Evolutionary conservation across 2,797 vertebrate genomes (phyloP).

Genomic region (Antennarius maculatus): DNA sequence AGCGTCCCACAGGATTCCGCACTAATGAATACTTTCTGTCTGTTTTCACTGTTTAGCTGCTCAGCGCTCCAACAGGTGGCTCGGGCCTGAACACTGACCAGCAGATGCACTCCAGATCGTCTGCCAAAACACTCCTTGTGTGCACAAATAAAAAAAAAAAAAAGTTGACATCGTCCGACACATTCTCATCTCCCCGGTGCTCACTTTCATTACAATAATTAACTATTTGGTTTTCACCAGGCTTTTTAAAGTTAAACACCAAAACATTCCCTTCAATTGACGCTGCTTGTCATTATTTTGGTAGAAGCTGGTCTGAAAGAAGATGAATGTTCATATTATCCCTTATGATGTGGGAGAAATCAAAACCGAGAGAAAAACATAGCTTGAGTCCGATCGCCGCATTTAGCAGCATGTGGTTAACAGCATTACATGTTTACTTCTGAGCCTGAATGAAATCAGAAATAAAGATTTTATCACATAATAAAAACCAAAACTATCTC

Average conservation of each 20-base stretch:
- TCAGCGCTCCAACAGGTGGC: not conserved
- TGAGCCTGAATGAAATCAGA: constrained; percentile 20
- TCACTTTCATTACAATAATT: not conserved
- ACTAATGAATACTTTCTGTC: not conserved
- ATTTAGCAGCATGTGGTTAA: constrained; percentile 32
- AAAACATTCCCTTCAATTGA: not conserved
- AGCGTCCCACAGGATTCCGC: not conserved
- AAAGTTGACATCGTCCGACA: constrained; percentile 11
- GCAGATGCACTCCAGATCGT: constrained; percentile 33
- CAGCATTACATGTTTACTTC: constrained; percentile 21
- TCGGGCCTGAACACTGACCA: constrained; percentile 25
- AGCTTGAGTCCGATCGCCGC: constrained; percentile 10
- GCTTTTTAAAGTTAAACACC: not conserved
- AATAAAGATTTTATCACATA: not conserved
- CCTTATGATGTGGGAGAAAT: constrained; percentile 32
- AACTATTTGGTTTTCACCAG: not conserved
- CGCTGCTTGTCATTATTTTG: not conserved
- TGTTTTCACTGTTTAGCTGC: not conserved
- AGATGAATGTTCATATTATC: constrained; percentile 2
- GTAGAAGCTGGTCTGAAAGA: not conserved
- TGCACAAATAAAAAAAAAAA: constrained; percentile 20
- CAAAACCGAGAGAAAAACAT: not conserved
- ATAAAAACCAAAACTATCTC: no score
- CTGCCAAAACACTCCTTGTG: constrained; percentile 10
- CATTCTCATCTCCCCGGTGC: not conserved